phyloP scores from a whole-genome alignment of 2,888 invertebrate genomes.

The Dryomyza anilis region DNA sequence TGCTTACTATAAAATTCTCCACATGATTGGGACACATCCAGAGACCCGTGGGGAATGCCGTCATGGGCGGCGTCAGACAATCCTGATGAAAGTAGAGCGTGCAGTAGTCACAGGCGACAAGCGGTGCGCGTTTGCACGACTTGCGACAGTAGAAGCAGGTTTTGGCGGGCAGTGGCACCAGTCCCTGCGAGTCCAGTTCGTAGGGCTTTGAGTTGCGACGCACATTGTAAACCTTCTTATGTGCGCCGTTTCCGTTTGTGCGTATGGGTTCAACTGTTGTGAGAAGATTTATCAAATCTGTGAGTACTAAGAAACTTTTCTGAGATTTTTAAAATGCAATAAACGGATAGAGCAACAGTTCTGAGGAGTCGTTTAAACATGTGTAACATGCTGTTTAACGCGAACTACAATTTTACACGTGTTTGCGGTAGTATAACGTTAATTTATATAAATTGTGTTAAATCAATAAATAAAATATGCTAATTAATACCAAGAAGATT shows the following conservation, averaged over 20 bases:
- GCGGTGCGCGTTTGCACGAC: constrained; percentile 81
- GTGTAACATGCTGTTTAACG: too few species aligned
- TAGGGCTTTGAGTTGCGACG: constrained; percentile 61
- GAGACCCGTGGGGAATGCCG: constrained; percentile 81
- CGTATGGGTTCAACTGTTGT: constrained; percentile 47
- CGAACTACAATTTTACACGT: too few species aligned
- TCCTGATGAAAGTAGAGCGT: constrained; percentile 89
- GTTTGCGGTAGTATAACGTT: too few species aligned
- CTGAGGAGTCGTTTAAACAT: too few species aligned
- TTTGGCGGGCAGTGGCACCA: constrained; percentile 82
- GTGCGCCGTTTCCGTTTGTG: constrained; percentile 47
- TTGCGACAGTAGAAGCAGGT: constrained; percentile 84
- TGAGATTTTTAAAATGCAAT: too few species aligned
- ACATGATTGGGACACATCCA: constrained; percentile 99
- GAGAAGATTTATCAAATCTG: too few species aligned
- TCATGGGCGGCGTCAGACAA: constrained; percentile 91
- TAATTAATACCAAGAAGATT: too few species aligned
- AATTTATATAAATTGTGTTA: too few species aligned
- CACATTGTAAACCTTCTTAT: constrained; percentile 45
- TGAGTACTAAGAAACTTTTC: too few species aligned
- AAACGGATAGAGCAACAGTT: too few species aligned
- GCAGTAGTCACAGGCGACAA: constrained; percentile 94
- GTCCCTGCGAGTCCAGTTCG: constrained; percentile 65
- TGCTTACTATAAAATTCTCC: constrained; percentile 81
- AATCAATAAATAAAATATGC: too few species aligned